phyloP scores from a whole-genome alignment of 2,888 invertebrate species.

The Alsophila aescularia region DNA sequence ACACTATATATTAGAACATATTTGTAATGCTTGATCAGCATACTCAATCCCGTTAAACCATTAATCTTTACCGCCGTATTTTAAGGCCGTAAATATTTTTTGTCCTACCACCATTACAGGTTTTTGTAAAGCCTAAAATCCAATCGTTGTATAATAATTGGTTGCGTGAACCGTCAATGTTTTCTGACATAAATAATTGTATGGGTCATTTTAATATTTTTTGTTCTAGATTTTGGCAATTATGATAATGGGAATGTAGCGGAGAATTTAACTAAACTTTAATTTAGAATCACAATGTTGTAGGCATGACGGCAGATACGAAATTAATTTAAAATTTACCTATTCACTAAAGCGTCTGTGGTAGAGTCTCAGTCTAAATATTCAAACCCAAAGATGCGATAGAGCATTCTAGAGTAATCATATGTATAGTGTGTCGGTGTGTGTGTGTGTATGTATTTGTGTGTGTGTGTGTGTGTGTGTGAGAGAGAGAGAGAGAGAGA shows the following conservation, averaged over 20 bases:
- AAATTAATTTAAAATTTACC: too few relatives aligned
- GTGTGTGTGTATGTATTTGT: too few relatives aligned
- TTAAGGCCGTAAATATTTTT: background rate
- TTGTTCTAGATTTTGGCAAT: slow-evolving; percentile 1
- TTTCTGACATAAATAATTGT: slow-evolving; percentile 7
- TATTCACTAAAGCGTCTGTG: too few relatives aligned
- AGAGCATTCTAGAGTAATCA: too few relatives aligned
- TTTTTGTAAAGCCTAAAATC: background rate
- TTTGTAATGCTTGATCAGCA: background rate
- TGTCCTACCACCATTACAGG: background rate
- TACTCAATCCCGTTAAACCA: slow-evolving; percentile 1
- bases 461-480: too few relatives aligned
- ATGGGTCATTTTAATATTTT: slow-evolving; percentile 15
- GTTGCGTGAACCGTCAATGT: background rate
- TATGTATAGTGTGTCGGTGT: too few relatives aligned
- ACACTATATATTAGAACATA: background rate
- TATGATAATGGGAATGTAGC: slow-evolving; percentile 5
- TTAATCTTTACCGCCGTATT: background rate
- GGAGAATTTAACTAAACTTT: too few relatives aligned
- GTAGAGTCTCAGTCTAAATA: too few relatives aligned
- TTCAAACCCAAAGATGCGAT: too few relatives aligned
- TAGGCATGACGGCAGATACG: too few relatives aligned
- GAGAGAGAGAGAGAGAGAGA: too few relatives aligned
- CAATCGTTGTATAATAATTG: slow-evolving; percentile 13
- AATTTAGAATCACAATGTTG: too few relatives aligned